Conservation (phyloP, 2,113 vertebrate genomes). For the Neotoma lepida region DNA sequence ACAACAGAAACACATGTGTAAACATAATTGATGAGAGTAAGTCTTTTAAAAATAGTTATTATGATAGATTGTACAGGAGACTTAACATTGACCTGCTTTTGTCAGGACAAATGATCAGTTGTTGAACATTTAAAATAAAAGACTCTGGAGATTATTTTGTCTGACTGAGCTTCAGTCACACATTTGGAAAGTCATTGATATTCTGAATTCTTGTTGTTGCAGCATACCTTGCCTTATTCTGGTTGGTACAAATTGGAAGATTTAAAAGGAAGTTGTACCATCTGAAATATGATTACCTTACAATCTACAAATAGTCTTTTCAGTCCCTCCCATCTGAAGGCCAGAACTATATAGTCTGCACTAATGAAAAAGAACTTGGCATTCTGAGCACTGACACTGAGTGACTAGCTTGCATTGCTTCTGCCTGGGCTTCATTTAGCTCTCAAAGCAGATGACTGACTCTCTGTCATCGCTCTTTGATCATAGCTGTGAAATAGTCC, state of each 20-base stretch:
- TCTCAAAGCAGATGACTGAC: conserved; percentile 2
- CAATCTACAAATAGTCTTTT: conserved; percentile 9
- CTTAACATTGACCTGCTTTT: not conserved
- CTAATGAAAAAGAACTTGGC: not conserved
- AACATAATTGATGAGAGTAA: not conserved
- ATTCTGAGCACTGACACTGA: not conserved
- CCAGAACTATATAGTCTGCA: not conserved
- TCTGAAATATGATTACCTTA: not conserved
- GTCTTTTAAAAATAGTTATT: not conserved
- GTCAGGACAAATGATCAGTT: not conserved
- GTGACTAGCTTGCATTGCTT: not conserved
- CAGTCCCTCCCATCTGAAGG: not conserved
- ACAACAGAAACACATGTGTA: not conserved
- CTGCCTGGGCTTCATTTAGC: not conserved
- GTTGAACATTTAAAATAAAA: not conserved
- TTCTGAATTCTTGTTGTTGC: not conserved
- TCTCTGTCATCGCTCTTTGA: not conserved
- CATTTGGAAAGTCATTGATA: not conserved
- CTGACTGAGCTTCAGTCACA: not conserved
- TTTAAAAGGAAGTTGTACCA: not conserved
- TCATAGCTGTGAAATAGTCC: not conserved
- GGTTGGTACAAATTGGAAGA: not conserved
- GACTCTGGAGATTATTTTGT: not conserved
- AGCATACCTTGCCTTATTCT: not conserved
- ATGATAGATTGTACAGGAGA: not conserved